Percentiles rank a stretch among this genome's conserved stretches.
Conservation (phyloP, 2,113 vertebrate species). For the Melanocharis versteri region DNA sequence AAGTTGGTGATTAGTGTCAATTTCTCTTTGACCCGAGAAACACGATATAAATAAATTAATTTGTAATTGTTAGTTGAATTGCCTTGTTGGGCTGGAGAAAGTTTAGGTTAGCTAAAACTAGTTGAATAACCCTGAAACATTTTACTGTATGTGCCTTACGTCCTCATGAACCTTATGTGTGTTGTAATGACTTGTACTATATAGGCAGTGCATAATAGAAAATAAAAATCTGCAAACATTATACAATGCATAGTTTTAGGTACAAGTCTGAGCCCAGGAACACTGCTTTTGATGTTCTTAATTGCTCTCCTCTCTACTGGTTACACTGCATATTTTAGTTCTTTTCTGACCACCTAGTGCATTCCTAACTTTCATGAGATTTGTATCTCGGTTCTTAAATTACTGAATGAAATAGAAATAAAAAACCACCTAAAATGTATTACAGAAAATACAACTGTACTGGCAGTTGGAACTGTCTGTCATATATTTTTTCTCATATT, state of each 20-base stretch:
- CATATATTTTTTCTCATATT: conserved; percentile 7
- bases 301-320: background rate
- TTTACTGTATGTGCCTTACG: background rate
- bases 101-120: background rate
- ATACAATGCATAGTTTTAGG: background rate
- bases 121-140: background rate
- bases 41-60: background rate
- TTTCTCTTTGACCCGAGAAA: background rate
- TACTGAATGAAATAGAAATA: conserved; percentile 6
- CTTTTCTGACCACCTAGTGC: conserved; percentile 9
- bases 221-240: background rate
- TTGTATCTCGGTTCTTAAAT: conserved; percentile 46
- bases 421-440: background rate
- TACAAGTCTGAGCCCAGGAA: background rate
- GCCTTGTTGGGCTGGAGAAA: background rate
- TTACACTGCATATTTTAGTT: background rate
- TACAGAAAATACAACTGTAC: conserved; percentile 42
- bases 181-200: background rate
- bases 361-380: conserved; percentile 29
- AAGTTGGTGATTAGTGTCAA: conserved; percentile 1
- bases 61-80: background rate
- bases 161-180: background rate
- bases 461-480: background rate
- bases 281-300: conserved; percentile 8
- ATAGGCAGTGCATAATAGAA: background rate